phyloP scores from a whole-genome alignment of 2,888 invertebrate species.

The Frankliniella intonsa region DNA sequence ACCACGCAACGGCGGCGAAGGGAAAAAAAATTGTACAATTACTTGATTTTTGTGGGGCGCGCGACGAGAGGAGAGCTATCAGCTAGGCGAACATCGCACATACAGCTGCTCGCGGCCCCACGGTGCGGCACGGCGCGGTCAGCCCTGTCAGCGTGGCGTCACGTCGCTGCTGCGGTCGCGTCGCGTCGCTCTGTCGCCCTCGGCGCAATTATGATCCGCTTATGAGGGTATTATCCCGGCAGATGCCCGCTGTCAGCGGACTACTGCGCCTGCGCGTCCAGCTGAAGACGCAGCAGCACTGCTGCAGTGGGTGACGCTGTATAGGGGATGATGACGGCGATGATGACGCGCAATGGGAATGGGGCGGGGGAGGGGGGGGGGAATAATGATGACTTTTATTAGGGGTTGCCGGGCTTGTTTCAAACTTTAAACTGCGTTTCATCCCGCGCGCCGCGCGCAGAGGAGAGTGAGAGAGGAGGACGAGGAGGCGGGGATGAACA shows the following conservation, averaged over 20 bases:
- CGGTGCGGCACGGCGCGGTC: no score
- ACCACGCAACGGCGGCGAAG: no score
- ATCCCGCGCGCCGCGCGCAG: neutral
- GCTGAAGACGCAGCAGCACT: neutral
- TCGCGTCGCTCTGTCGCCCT: neutral
- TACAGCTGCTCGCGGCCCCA: no score
- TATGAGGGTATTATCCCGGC: constrained; percentile 11
- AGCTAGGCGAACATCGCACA: no score
- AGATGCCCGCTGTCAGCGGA: neutral
- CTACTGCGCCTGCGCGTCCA: neutral
- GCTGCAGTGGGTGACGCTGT: no score
- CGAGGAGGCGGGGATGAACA: neutral
- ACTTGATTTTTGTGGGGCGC: no score
- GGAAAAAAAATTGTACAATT: no score
- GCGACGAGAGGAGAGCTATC: no score
- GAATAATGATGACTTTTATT: constrained; percentile 18
- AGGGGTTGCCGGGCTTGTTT: constrained; percentile 8
- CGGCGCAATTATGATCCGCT: constrained; percentile 18
- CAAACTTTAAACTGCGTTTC: constrained; percentile 21
- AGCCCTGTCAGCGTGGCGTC: neutral
- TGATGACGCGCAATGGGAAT: neutral
- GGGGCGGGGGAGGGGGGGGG: neutral
- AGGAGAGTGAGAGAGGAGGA: neutral
- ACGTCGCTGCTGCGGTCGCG: neutral
- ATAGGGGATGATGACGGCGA: neutral